Evolutionary conservation across 2,888 invertebrate genomes (phyloP).

Genomic region (Cephus nigrinus): DNA sequence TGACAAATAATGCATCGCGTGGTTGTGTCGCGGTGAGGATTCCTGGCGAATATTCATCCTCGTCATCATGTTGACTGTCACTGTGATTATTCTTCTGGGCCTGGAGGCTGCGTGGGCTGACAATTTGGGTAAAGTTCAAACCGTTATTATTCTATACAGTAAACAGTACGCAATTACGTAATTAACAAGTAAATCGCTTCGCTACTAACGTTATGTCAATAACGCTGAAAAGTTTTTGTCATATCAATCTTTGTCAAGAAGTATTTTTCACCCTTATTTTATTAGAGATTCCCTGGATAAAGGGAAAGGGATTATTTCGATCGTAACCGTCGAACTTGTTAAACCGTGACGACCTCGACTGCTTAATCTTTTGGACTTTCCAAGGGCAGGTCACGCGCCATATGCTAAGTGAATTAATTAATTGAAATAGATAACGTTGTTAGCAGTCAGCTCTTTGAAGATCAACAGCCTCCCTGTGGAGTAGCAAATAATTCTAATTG

Average conservation of each 20-base stretch:
- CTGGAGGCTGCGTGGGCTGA: conserved; percentile 40
- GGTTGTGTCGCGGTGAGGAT: neutral
- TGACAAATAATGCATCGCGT: neutral
- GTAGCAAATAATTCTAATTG: no score
- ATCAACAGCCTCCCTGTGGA: no score
- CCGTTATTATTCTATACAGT: neutral
- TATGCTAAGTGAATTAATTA: no score
- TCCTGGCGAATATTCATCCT: neutral
- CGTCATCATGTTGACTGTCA: conserved; percentile 24
- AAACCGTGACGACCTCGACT: no score
- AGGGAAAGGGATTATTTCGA: no score
- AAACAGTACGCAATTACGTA: no score
- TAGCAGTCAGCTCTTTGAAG: no score
- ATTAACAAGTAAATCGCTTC: neutral
- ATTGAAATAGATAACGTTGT: no score
- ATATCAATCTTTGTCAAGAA: neutral
- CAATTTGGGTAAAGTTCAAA: conserved; percentile 49
- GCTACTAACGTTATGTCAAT: neutral
- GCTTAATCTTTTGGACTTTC: no score
- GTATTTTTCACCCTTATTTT: neutral
- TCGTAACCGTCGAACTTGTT: no score
- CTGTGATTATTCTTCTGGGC: conserved; percentile 36
- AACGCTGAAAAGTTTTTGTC: neutral
- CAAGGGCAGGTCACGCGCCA: no score
- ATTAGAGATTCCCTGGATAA: neutral